Evolutionary conservation across 2,888 invertebrate species (phyloP).

Genomic region (Ormyrus nitidulus): DNA sequence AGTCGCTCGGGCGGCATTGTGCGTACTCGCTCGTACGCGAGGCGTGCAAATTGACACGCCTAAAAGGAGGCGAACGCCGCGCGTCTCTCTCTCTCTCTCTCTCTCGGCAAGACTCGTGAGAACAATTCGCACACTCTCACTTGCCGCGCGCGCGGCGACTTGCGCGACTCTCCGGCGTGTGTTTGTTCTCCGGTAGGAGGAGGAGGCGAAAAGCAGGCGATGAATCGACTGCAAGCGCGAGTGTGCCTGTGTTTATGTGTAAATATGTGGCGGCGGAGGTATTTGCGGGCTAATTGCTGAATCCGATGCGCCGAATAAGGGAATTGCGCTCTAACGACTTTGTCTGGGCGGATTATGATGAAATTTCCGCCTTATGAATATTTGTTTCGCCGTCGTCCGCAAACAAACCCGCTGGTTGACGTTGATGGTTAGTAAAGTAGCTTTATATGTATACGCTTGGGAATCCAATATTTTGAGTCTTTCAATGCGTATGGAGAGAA

Average conservation of each 20-base stretch:
- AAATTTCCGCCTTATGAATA: too few species aligned
- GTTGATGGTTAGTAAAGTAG: too few species aligned
- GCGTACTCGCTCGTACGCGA: background rate
- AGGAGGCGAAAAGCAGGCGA: conserved; percentile 2
- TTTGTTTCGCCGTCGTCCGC: too few species aligned
- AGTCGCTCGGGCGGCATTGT: background rate
- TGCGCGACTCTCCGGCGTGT: background rate
- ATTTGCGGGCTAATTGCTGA: conserved; percentile 3
- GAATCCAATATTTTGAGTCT: too few species aligned
- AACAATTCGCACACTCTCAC: conserved; percentile 67
- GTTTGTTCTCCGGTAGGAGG: too few species aligned
- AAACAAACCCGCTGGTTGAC: too few species aligned
- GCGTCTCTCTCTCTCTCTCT: background rate
- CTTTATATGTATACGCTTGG: too few species aligned
- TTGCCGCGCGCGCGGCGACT: conserved; percentile 14
- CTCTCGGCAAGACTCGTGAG: conserved; percentile 58
- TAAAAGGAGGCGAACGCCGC: conserved; percentile 29
- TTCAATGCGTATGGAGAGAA: too few species aligned
- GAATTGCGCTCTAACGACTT: background rate
- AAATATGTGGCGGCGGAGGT: background rate
- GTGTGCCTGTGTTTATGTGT: background rate
- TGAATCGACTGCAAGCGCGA: background rate
- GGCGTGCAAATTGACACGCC: conserved; percentile 40
- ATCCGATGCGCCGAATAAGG: background rate
- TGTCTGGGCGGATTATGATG: too few species aligned